Conservation (phyloP, 2,113 vertebrate genomes). For the Strix aluco region DNA sequence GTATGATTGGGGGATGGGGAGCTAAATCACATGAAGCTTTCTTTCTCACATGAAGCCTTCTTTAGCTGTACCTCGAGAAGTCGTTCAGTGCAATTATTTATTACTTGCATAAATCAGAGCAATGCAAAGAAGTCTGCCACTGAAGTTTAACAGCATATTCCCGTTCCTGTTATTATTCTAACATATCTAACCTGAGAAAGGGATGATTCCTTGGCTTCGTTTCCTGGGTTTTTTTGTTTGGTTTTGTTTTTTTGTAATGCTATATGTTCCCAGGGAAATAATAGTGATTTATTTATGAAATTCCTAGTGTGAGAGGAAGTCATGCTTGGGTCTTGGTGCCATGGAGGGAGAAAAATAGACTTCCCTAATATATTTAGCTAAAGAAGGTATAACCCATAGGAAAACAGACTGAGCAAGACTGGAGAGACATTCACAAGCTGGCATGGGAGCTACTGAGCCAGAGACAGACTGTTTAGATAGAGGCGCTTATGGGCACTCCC, state of each 20-base stretch:
- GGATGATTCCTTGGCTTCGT: neutral
- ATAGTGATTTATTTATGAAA: constrained; percentile 2
- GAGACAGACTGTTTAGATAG: constrained; percentile 32
- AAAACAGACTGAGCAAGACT: neutral
- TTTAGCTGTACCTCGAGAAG: neutral
- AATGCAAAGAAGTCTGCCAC: neutral
- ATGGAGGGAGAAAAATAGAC: constrained; percentile 3
- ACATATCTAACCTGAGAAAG: neutral
- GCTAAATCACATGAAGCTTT: neutral
- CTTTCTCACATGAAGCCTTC: neutral
- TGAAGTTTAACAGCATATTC: neutral
- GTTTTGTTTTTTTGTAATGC: neutral
- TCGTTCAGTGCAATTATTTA: neutral
- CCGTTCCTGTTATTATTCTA: neutral
- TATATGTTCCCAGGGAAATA: neutral
- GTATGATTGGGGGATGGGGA: neutral
- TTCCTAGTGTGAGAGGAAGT: neutral
- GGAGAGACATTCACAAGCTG: neutral
- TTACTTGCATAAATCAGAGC: neutral
- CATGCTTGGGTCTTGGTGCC: neutral
- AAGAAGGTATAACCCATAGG: neutral
- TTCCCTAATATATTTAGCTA: neutral
- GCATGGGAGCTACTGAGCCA: neutral
- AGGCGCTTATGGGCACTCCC: neutral
- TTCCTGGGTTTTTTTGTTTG: neutral